Percentiles rank a stretch among this genome's conserved stretches.
These are phyloP conservation scores for Erpornis zantholeuca DNA, from an alignment of 2,113 vertebrate species.

Conservation along the genomic window DNA sequence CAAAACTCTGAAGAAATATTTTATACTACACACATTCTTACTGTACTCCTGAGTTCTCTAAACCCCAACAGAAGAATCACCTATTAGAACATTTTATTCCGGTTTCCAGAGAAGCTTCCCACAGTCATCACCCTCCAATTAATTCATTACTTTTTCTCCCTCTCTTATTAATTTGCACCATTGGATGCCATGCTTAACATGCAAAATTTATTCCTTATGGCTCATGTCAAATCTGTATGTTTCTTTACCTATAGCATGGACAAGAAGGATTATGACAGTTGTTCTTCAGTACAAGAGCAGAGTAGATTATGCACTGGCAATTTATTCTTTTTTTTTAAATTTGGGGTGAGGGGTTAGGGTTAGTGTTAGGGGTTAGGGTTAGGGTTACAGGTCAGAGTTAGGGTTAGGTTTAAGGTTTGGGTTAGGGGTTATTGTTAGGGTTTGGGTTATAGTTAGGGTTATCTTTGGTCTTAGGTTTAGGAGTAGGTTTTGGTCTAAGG, in stretches of 20 bases:
- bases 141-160: not conserved
- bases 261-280: not conserved
- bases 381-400: too few species aligned
- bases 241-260: not conserved
- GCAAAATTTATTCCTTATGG: not conserved
- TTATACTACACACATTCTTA: not conserved
- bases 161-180: not conserved
- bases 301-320: not conserved
- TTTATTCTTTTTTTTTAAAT: not conserved
- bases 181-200: not conserved
- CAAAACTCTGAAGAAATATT: not conserved
- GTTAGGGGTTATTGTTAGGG: too few species aligned
- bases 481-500: too few species aligned
- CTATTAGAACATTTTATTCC: not conserved
- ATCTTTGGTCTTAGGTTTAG: too few species aligned
- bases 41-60: not conserved
- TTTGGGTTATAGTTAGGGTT: too few species aligned
- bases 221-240: fast-evolving
- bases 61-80: not conserved
- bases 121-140: not conserved
- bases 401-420: too few species aligned
- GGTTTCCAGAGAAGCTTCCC: not conserved
- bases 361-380: not conserved
- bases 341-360: not conserved
- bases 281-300: not conserved